Conservation (phyloP, 2,113 vertebrate genomes). For the Beaufortia kweichowensis region DNA sequence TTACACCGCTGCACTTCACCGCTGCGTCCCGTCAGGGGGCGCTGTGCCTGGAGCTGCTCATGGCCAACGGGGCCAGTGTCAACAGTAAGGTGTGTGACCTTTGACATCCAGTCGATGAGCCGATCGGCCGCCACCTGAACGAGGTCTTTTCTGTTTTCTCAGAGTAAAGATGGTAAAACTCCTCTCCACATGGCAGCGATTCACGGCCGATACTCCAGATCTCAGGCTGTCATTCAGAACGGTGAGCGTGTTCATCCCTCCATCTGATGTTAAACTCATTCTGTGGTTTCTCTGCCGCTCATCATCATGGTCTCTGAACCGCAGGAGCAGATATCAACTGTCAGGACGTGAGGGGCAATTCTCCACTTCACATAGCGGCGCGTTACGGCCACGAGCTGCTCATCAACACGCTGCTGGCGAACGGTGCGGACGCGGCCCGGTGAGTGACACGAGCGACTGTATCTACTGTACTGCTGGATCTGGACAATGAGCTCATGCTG, state of each 20-base stretch:
- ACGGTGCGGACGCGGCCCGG: slow-evolving; percentile 95
- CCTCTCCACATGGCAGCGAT: slow-evolving; percentile 98
- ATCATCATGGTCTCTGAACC: slow-evolving; percentile 15
- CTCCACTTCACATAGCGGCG: slow-evolving; percentile 95
- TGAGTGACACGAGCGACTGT: slow-evolving; percentile 68
- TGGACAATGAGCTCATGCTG: neutral
- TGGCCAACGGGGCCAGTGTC: slow-evolving; percentile 92
- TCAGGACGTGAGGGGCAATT: slow-evolving; percentile 97
- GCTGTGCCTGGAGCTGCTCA: slow-evolving; percentile 93
- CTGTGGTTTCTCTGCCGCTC: neutral
- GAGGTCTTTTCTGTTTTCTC: slow-evolving; percentile 21
- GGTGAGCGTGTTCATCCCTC: slow-evolving; percentile 73
- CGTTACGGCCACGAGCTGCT: slow-evolving; percentile 97
- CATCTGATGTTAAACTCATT: neutral
- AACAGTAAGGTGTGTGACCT: slow-evolving; percentile 86
- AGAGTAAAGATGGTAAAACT: slow-evolving; percentile 99
- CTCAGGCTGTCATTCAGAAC: slow-evolving; percentile 96
- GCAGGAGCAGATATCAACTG: slow-evolving; percentile 95
- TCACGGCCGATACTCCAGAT: slow-evolving; percentile 96
- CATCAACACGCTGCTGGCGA: slow-evolving; percentile 96
- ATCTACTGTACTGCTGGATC: neutral
- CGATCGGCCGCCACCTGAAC: no score
- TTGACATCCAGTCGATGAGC: neutral
- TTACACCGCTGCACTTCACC: slow-evolving; percentile 94
- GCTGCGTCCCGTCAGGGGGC: slow-evolving; percentile 95